Conservation (phyloP, 2,888 invertebrate species). For the Perdita meconis region DNA sequence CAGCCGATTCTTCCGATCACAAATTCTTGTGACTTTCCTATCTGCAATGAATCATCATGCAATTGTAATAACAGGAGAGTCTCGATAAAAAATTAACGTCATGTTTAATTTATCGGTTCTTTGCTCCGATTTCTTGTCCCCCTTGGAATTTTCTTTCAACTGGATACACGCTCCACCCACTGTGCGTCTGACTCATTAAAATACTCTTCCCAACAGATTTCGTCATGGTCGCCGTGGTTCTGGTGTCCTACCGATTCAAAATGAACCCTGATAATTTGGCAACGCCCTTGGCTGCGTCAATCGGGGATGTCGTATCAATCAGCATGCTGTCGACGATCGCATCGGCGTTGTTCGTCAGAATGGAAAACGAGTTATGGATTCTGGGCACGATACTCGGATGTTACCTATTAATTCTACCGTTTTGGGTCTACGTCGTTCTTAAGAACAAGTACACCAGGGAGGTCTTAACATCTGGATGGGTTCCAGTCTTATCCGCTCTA, state of each 20-base stretch:
- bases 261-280: conserved; percentile 99
- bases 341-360: conserved; percentile 89
- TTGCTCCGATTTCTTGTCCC: too few species aligned
- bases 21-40: too few species aligned
- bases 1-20: too few species aligned
- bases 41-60: too few species aligned
- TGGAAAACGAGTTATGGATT: conserved; percentile 90
- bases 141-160: neutral
- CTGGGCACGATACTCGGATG: conserved; percentile 89
- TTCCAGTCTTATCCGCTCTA: conserved; percentile 96
- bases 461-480: conserved; percentile 96
- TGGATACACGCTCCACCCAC: too few species aligned
- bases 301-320: conserved; percentile 97
- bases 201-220: conserved; percentile 87
- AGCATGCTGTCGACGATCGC: conserved; percentile 93
- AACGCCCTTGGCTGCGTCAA: conserved; percentile 97
- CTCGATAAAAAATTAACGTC: too few species aligned
- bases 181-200: neutral
- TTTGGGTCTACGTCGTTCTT: conserved; percentile 94
- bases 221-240: conserved; percentile 95
- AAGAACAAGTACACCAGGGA: conserved; percentile 94
- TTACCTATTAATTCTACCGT: conserved; percentile 91
- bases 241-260: conserved; percentile 92
- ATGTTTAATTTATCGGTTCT: too few species aligned
- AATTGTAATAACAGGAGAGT: too few species aligned